A percentile compares a stretch with the other conserved stretches of the same genome.
phyloP scores from a whole-genome alignment of 2,888 invertebrate species.

The Drosophila falleni region DNA sequence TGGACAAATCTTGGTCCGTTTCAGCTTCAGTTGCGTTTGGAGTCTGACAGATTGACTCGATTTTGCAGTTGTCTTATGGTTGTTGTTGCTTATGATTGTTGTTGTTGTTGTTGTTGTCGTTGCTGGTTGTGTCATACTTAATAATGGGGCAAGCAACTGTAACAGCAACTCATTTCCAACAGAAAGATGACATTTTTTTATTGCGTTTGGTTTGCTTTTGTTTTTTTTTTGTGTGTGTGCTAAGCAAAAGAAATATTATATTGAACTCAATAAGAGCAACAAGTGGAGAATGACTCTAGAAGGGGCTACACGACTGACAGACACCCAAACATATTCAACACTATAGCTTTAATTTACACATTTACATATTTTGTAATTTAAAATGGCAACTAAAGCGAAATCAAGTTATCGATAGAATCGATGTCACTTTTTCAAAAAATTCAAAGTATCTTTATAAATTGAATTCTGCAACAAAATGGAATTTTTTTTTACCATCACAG shows the following conservation, averaged over 20 bases:
- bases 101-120: constrained; percentile 15
- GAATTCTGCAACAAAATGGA: too few relatives aligned
- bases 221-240: constrained; percentile 1
- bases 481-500: too few relatives aligned
- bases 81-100: constrained; percentile 11
- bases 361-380: too few relatives aligned
- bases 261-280: constrained; percentile 2
- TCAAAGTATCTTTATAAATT: too few relatives aligned
- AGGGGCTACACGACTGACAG: background rate
- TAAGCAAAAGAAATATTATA: background rate
- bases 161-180: constrained; percentile 52
- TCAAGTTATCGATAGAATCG: background rate
- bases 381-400: too few relatives aligned
- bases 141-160: constrained; percentile 62
- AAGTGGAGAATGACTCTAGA: background rate
- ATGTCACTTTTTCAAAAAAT: too few relatives aligned
- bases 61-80: constrained; percentile 6
- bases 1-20: constrained; percentile 39
- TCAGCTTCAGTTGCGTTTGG: constrained; percentile 40
- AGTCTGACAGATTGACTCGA: constrained; percentile 54
- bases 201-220: constrained; percentile 28
- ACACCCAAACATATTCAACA: background rate
- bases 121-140: constrained; percentile 59
- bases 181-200: constrained; percentile 67
- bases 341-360: background rate